Base-by-base conservation (phyloP, 2,888 invertebrate genomes). In the Parelbella ahira region DNA sequence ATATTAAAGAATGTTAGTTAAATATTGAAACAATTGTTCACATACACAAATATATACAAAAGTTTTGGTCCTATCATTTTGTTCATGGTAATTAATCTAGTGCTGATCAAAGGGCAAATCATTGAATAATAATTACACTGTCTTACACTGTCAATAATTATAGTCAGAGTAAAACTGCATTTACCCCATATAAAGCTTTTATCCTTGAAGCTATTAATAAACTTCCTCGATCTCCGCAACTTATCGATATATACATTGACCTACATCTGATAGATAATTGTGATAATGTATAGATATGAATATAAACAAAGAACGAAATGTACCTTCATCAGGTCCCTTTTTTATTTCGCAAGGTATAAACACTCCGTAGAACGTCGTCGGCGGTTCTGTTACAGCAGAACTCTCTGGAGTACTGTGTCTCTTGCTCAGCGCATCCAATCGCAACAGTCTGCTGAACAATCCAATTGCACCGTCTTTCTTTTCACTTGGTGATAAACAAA, bases 271-370 rank as follows among this genome's bases (percentile, higher is more conserved):
- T 44, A 38, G 37, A 48, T 45, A 45, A 25, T 6, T 21, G 20
- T 9, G 9, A 20, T 36, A n/a, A n/a, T n/a, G n/a, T n/a, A n/a
- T n/a, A n/a, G n/a, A n/a, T n/a, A n/a, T n/a, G n/a, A 32, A 15
- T 5, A 42, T 28, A 27, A 45, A 10, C 6, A 51, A 5, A 30
- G 45, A 53, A 20, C 4, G n/a, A n/a, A n/a, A 20, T 2, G 4
- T 63, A 84, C 88, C 86, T 84, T 87, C 88, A 65, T 88, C 88
- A 1, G 82, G 80, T 21, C 83, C 87, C 57, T 84, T 83, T 47
- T 87, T 88, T 12, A 84, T 74, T 68, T 88, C 88, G 53, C 84
- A 87, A n/a, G 88, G 87, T 58, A 88, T 87, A 48, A 84, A 88
- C n/a, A 88, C 88, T 50, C 84, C 88, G 56, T 86, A 88, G 48